A percentile compares a stretch with the other conserved stretches of the same genome.
Evolutionary conservation across 2,113 vertebrate genomes (phyloP).

Genomic region (Scolopax mira): DNA sequence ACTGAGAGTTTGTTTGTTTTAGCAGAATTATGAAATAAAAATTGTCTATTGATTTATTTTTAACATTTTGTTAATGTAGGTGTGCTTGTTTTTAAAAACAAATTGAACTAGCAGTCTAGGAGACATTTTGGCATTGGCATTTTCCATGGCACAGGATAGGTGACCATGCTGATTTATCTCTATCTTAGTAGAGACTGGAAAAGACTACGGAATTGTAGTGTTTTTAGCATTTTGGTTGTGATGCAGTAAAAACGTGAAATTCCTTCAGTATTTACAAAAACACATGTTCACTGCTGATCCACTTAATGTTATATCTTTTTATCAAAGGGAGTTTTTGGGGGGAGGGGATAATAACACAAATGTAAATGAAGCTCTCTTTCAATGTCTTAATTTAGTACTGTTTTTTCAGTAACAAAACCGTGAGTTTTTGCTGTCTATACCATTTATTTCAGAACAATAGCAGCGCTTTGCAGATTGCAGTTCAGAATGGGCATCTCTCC

Average conservation of each 20-base stretch:
- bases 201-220: background rate
- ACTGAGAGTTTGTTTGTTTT: background rate
- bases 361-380: background rate
- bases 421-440: background rate
- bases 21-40: background rate
- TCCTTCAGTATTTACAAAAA: background rate
- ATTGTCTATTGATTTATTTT: background rate
- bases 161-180: background rate
- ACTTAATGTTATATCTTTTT: background rate
- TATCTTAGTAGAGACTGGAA: background rate
- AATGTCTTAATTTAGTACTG: background rate
- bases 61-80: background rate
- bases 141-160: background rate
- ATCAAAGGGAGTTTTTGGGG: background rate
- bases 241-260: background rate
- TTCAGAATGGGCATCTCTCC: slow-evolving; percentile 75
- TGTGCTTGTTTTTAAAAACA: background rate
- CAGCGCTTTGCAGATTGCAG: slow-evolving; percentile 76
- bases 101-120: background rate
- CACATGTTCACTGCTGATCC: background rate
- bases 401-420: background rate
- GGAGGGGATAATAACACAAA: background rate
- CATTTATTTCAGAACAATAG: slow-evolving; percentile 70
- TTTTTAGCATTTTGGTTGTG: background rate
- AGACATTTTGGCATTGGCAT: background rate